Evolutionary conservation across 2,113 vertebrate species (phyloP).

Genomic region (Microcebus murinus): DNA sequence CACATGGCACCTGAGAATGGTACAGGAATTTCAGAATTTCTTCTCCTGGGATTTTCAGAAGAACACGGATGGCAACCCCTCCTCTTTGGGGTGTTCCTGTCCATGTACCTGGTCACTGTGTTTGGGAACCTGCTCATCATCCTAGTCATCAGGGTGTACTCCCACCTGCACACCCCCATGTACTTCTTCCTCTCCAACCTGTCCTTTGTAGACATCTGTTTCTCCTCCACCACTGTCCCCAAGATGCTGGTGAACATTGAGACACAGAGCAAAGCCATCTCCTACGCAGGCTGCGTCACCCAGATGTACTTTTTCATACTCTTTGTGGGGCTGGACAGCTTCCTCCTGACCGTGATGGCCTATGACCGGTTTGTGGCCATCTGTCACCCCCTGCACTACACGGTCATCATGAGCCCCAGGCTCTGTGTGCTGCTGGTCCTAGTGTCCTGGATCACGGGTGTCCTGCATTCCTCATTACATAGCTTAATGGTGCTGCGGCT

Average conservation of each 20-base stretch:
- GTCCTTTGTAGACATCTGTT: not conserved
- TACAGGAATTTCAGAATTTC: not conserved
- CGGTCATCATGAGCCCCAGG: not conserved
- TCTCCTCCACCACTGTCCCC: not conserved
- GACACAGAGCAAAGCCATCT: not conserved
- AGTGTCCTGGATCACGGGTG: not conserved
- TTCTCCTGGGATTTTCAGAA: slow-evolving; percentile 51
- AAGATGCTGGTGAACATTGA: slow-evolving; percentile 55
- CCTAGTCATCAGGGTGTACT: not conserved
- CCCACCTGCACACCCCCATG: not conserved
- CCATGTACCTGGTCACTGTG: not conserved
- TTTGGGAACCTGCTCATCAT: no score
- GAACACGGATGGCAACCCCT: not conserved
- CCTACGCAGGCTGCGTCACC: not conserved
- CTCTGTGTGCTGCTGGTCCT: not conserved
- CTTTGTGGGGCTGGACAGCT: not conserved
- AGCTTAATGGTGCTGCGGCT: not conserved
- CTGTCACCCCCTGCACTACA: slow-evolving; percentile 34
- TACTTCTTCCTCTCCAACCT: slow-evolving; percentile 61
- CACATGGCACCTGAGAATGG: not conserved
- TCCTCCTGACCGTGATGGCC: not conserved
- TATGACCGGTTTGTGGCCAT: slow-evolving; percentile 63
- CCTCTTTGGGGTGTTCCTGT: not conserved
- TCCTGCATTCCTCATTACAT: slow-evolving; percentile 35
- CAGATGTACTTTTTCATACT: not conserved